Base-by-base conservation (phyloP, 2,113 vertebrate species). In the Cochlearius cochlearius region DNA sequence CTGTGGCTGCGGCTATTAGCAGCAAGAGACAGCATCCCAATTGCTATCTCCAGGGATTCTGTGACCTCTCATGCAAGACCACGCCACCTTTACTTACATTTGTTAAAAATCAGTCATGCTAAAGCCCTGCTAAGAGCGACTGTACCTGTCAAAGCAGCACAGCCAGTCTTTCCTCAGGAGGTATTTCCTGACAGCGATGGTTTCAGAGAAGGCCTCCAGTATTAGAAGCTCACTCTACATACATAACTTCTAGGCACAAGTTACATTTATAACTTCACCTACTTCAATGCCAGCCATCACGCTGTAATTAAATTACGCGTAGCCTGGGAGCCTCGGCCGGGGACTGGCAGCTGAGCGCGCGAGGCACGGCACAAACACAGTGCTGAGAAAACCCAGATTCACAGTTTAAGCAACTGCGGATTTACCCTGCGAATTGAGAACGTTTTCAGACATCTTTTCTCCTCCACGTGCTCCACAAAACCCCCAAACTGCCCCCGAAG, bases 301-400 rank as follows among this genome's bases (percentile, higher is more conserved):
- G 52, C 43, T 47, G 77, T 68, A 92, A 89, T 94, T 92, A 92
- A 68, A 49, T 75, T 36, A 38, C n/a, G 60, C 0, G 1, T 30
- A 78, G 73, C 73, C 86, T 36, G 56, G 56, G 89, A 94, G 41
- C 75, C 82, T 79, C 1, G 0, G 68, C n/a, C 32, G 18, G 4
- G 50, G 38, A 39, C 29, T n/a, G 26, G 20, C 41, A 86, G 67
- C 19, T 0, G 4, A 76, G 49, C 0, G 0, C 4, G 32, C 0
- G 0, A 62, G 41, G 26, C 41, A 71, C 0, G 0, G 47, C 5
- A 17, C 52, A 34, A 45, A 50, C 13, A 7, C 14, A 26, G 55
- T 1, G 0, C 29, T 11, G 26, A 63, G 29, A 43, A 36, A 50
- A 69, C 0, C 0, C 21, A 19, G 13, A 41, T 25, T 63, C 36